Percentiles rank a stretch among this genome's conserved stretches.
Evolutionary conservation across 2,797 vertebrate genomes (phyloP).

Genomic region (Sitta carolinensis): DNA sequence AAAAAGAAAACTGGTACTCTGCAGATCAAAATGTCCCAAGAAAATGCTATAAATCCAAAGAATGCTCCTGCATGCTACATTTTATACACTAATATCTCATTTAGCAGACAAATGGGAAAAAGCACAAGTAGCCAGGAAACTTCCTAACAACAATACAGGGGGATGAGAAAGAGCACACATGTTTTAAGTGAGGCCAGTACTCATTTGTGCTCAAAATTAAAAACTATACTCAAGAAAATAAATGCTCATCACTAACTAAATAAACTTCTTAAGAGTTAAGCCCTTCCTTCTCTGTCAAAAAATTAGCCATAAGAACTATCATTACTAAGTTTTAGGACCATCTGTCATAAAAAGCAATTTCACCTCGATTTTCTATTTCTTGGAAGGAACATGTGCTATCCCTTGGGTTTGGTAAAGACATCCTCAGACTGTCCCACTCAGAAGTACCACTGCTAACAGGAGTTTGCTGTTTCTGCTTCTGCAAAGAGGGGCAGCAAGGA

Average conservation of each 20-base stretch:
- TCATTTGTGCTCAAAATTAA: neutral
- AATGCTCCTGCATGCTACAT: neutral
- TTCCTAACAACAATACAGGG: neutral
- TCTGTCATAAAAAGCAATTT: neutral
- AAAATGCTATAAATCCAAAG: neutral
- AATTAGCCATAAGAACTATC: neutral
- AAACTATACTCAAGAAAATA: neutral
- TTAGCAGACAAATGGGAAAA: constrained; percentile 9
- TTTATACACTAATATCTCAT: neutral
- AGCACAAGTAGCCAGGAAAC: neutral
- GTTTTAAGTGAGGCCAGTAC: neutral
- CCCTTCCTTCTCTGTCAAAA: neutral
- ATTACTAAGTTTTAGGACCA: neutral
- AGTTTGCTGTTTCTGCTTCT: neutral
- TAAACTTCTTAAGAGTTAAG: neutral
- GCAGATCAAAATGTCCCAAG: neutral
- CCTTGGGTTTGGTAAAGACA: neutral
- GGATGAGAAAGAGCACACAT: neutral
- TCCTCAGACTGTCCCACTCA: neutral
- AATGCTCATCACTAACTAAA: neutral
- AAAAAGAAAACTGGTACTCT: neutral
- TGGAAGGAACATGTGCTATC: neutral
- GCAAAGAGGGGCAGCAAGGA: neutral
- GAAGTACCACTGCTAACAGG: neutral
- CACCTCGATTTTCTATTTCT: neutral